Conservation (phyloP, 2,797 vertebrate species). For the Nyctalus aviator region DNA sequence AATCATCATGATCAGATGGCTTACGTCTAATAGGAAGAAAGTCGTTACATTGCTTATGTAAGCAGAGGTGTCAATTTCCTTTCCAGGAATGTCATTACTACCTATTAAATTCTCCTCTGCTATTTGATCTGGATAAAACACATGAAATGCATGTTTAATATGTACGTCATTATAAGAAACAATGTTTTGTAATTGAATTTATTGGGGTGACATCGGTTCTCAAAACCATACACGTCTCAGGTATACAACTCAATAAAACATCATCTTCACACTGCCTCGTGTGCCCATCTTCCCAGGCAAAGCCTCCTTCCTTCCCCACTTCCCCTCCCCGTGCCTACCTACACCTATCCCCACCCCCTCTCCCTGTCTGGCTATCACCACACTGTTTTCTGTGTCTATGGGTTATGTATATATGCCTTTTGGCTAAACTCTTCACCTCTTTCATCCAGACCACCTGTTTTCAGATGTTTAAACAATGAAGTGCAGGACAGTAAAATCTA, state of each 20-base stretch:
- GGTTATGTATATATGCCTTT: not conserved
- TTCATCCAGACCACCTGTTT: not conserved
- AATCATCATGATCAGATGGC: not conserved
- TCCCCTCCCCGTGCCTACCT: too few relatives aligned
- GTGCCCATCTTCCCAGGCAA: not conserved
- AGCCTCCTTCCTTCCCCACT: not conserved
- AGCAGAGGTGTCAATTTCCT: not conserved
- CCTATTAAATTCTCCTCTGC: not conserved
- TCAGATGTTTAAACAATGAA: not conserved
- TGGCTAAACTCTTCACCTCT: not conserved
- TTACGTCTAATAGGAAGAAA: not conserved
- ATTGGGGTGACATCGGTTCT: not conserved
- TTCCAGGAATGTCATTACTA: not conserved
- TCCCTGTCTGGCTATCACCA: not conserved
- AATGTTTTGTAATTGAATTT: not conserved
- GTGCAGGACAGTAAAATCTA: rapidly evolving
- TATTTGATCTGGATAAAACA: not conserved
- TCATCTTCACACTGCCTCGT: not conserved
- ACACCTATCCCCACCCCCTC: not conserved
- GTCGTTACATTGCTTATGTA: not conserved
- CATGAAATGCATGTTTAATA: not conserved
- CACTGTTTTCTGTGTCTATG: not conserved
- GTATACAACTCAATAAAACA: not conserved
- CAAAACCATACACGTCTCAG: not conserved
- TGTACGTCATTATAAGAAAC: not conserved